Evolutionary conservation across 2,888 invertebrate species (phyloP).

Genomic region (Autographa pulchrina): DNA sequence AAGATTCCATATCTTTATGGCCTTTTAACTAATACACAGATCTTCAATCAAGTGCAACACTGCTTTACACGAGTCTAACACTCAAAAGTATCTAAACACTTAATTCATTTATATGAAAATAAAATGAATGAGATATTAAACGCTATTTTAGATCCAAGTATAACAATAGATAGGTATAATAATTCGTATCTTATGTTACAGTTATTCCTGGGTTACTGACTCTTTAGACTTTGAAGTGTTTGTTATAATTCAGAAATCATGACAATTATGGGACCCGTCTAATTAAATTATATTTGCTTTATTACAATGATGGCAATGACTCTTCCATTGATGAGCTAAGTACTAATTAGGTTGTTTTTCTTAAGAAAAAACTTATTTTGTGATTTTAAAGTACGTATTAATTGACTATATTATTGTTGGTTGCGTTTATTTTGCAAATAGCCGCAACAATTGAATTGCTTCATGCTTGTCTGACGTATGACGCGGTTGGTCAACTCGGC

Average conservation of each 20-base stretch:
- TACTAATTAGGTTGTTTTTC: neutral
- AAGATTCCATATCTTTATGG: neutral
- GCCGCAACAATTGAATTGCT: neutral
- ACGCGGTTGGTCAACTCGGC: conserved; percentile 31
- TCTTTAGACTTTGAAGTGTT: conserved; percentile 26
- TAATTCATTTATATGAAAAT: conserved; percentile 44
- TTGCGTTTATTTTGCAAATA: neutral
- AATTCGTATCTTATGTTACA: conserved; percentile 42
- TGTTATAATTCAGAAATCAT: conserved; percentile 23
- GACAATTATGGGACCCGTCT: conserved; percentile 1
- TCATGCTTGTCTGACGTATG: conserved; percentile 11
- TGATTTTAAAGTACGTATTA: neutral
- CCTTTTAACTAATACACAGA: neutral
- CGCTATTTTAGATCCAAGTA: conserved; percentile 48
- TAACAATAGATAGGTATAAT: conserved; percentile 51
- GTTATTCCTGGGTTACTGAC: conserved; percentile 58
- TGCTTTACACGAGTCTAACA: conserved; percentile 41
- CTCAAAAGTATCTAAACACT: conserved; percentile 40
- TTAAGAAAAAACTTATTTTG: neutral
- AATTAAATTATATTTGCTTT: neutral
- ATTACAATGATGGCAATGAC: neutral
- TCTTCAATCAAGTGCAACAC: conserved; percentile 29
- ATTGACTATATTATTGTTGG: neutral
- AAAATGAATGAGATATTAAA: conserved; percentile 38
- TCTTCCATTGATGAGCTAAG: neutral